Evolutionary conservation across 2,797 vertebrate genomes (phyloP), one percentile per base, ranked within the genome.

Genomic region (Ceryle rudis): DNA sequence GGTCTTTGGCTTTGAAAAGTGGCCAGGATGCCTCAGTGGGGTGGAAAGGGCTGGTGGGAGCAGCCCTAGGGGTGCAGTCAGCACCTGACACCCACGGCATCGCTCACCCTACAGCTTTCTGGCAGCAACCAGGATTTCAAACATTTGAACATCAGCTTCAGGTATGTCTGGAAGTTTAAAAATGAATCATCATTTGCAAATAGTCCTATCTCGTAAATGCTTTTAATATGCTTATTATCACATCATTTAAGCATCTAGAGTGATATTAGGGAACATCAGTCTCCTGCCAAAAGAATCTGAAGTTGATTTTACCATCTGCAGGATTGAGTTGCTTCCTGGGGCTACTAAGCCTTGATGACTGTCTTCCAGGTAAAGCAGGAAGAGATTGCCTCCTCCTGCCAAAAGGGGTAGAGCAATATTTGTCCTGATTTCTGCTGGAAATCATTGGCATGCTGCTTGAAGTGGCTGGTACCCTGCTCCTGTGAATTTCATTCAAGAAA

Each of bases 71-170:
- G 61, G 17, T 31, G 44, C 69, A 60, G 19, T 25, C 65, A 73
- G 52, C 25, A 47, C 42, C 65, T 0, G 0, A 28, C 47, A 49
- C 12, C 20, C 29, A 7, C 0, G 0, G 78, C 54, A 52, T 52
- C 3, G 0, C 42, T 89, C 42, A 31, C 46, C 31, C 16, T 41
- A 16, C 37, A n/a, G 44, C 9, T 19, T 25, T 69, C 54, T n/a
- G 37, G 37, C n/a, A 28, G 23, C 0, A 0, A 62, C 26, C 1
- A 6, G 1, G 2, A 4, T 58, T 67, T 61, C 57, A 37, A 18
- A 35, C 14, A 4, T 2, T 3, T 62, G 39, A 69, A 52, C 14
- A 37, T 73, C 58, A 37, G 60, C 10, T 74, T 70, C 6, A 70
- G 55, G n/a, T 35, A n/a, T 2, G 1, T 64, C 37, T 41, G 57